Evolutionary conservation across 1,140 invertebrate genomes (phyloP), one percentile per base, ranked within the genome.

Genomic region (Drosophila equinoxialis): DNA sequence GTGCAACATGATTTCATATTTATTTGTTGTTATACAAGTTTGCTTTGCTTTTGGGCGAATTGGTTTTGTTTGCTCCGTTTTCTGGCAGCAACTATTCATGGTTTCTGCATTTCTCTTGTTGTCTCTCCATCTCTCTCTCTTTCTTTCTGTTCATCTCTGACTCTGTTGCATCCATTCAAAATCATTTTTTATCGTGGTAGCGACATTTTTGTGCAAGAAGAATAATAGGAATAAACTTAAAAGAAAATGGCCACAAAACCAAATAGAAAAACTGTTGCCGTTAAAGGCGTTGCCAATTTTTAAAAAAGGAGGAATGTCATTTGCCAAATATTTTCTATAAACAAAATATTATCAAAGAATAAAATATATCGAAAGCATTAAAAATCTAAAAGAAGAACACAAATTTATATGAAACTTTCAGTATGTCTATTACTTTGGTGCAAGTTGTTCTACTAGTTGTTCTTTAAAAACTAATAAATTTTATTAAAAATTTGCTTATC

Each of bases 1-100:
- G 68, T 82, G 74, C 75, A 51, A 51, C 45, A 85, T 82, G 76
- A 79, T 79, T 82, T 85, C 64, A 79, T 76, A 85, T 87, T 87
- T 84, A 81, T 84, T 84, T 84, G 82, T 77, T 77, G 77, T 68
- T 68, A 65, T 41, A 55, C 39, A 51, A 63, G 82, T 70, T 86
- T 75, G 60, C 74, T 41, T 35, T 48, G 62, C 68, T 75, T 62
- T 62, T 62, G 41, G 45, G 48, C 59, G 62, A 85, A 74, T 68
- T 74, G 74, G 64, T 81, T 82, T 65, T 69, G 68, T 84, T 60
- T 81, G 35, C 58, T 57, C 48, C 51, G 57, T 17, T 14, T 39
- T 78, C 61, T 73, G 70, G 63, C 61, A 72, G 60, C 45, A 77
- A 69, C 62, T 60, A 55, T 69, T 78, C 78, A 66, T 76, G 60